Base-by-base conservation (phyloP, 2,113 vertebrate genomes). In the Morone chrysops region DNA sequence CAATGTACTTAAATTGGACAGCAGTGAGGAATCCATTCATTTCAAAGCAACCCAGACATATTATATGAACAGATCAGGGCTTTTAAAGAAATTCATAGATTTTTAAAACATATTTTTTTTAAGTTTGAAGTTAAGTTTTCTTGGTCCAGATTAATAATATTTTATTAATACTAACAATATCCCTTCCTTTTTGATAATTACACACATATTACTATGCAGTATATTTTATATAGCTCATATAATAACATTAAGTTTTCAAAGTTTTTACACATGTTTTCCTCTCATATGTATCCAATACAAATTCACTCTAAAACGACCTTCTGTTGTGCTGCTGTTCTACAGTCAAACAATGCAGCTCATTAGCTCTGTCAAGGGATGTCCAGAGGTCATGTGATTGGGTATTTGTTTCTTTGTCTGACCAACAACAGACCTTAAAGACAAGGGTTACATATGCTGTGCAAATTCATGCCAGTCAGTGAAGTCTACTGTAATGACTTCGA, bases 391-490 rank as follows among this genome's bases (percentile, higher is more conserved):
- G 4, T 43, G 17, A 68, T 51, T 81, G 31, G 40, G 1, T 20
- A 31, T 70, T 18, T 84, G 6, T 40, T 50, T 78, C 20, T 69
- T 70, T 81, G 47, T 80, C 36, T 68, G 17, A 67, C 74, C 25
- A 80, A 36, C 10, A 14, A 57, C 65, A 75, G 7, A 22, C 56
- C 4, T 62, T n/a, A 8, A 77, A 66, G 59, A 14, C 7, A 43
- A 25, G 50, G 5, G 36, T 78, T 51, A 51, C 60, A 40, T 20
- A 9, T 60, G 2, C 47, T 78, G 6, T 40, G 6, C 8, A 53
- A 10, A 31, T 79, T 48, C 17, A 9, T 66, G n/a, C n/a, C 54
- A 6, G 12, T 59, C 1, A 53, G 31, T 59, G 7, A 31, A 72
- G 13, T 5, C 10, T 20, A 13, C 22, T 40, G 18, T 18, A 36